Percentiles rank a stretch among this genome's conserved stretches.
phyloP scores from a whole-genome alignment of 2,113 vertebrate genomes.

The Suricata suricatta region DNA sequence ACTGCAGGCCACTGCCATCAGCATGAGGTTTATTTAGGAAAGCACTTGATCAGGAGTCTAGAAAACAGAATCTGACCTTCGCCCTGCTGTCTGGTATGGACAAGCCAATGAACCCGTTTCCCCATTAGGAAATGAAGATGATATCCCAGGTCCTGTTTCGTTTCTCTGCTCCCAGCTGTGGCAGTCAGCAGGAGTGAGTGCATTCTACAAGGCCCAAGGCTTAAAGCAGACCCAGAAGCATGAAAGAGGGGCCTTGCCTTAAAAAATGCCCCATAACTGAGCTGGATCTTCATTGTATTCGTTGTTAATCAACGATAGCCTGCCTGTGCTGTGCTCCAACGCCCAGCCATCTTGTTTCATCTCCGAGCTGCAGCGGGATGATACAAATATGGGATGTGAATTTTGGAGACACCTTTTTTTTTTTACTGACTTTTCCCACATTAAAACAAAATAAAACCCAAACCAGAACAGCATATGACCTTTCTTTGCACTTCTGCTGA shows the following conservation, averaged over 20 bases:
- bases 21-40: neutral
- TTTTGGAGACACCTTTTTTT: neutral
- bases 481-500: neutral
- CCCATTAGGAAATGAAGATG: neutral
- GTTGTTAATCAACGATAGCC: neutral
- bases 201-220: neutral
- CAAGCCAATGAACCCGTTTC: neutral
- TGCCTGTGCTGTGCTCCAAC: neutral
- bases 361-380: neutral
- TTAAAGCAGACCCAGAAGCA: neutral
- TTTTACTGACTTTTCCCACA: neutral
- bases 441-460: conserved; percentile 8
- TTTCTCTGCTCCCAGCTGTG: neutral
- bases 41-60: neutral
- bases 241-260: neutral
- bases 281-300: neutral
- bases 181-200: neutral
- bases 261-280: neutral
- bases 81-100: neutral
- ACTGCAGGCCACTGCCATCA: neutral
- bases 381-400: neutral
- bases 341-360: neutral
- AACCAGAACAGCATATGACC: neutral
- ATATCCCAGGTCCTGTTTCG: neutral
- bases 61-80: neutral